Base-by-base conservation (phyloP, 2,797 vertebrate genomes). In the Oryzias sinensis region DNA sequence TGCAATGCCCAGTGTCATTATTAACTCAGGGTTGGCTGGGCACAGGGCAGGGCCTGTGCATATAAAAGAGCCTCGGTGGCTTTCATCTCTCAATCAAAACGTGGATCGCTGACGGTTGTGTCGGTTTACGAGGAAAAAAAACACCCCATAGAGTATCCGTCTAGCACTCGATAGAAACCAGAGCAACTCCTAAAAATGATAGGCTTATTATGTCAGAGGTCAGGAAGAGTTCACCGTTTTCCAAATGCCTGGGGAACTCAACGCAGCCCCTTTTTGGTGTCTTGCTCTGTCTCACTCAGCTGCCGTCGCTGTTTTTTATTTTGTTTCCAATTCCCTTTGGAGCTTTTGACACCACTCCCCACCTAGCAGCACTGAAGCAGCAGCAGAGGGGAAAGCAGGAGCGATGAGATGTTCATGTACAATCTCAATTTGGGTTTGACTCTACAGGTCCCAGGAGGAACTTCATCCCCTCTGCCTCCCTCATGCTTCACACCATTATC, bases 61-160 rank as follows among this genome's bases (percentile, higher is more conserved):
- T 91, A 90, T 91, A 87, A 91, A 92, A 90, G 89, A 73, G 76
- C 59, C 82, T 87, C 71, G 0, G 62, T 59, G 67, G 72, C 81
- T 93, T 92, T 92, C 87, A 92, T 91, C 88, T 90, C 69, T 48
- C 70, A 88, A 89, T 90, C 86, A 87, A 85, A 89, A 90, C 80
- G 82, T 80, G 86, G 87, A 88, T 77, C 54, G 81, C 86, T 76
- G 84, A 88, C 81, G 80, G 82, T 85, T 70, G 73, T 88, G 87
- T 87, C 87, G 81, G 87, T 65, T 62, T 76, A 82, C 66, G 61
- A 74, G 80, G 64, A 81, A 68, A 74, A 85, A 92, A 37, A 37
- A 37, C 33, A 37, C 33, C 33, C 92, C 90, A 91, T 91, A 92
- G 87, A 73, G 43, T 85, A 88, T 88, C 79, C 82, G 86, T 83